These are phyloP conservation scores for Florisuga fusca DNA, from an alignment of 2,797 vertebrate genomes.

Conservation along the genomic window DNA sequence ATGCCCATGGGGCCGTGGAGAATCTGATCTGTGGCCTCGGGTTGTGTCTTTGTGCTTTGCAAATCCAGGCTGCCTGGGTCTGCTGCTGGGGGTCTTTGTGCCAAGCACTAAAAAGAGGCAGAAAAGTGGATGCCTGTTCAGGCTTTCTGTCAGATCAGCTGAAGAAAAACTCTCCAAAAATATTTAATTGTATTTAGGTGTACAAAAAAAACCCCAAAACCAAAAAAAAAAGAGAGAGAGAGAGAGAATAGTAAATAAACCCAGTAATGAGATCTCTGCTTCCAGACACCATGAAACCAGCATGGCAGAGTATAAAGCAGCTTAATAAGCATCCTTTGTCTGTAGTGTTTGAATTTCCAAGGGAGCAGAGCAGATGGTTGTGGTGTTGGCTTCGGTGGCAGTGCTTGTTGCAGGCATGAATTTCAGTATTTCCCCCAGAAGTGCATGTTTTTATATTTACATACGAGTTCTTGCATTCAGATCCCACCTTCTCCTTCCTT, in stretches of 20 bases:
- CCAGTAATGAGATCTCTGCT: background rate
- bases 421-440: background rate
- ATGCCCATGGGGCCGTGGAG: background rate
- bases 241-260: background rate
- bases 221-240: rapidly evolving
- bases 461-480: background rate
- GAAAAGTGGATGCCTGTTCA: background rate
- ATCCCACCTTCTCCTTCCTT: background rate
- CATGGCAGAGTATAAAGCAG: background rate
- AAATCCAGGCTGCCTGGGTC: background rate
- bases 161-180: background rate
- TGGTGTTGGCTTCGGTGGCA: background rate
- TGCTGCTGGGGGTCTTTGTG: background rate
- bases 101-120: background rate
- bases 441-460: background rate
- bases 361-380: background rate
- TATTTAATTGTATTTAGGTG: no score
- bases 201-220: background rate
- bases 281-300: background rate
- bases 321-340: background rate
- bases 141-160: background rate
- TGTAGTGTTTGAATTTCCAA: background rate
- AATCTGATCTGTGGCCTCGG: background rate
- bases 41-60: background rate
- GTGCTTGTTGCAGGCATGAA: background rate